Percentiles rank a stretch among this genome's conserved stretches.
Conservation (phyloP, 2,888 invertebrate species). For the Drosophila infuscata region DNA sequence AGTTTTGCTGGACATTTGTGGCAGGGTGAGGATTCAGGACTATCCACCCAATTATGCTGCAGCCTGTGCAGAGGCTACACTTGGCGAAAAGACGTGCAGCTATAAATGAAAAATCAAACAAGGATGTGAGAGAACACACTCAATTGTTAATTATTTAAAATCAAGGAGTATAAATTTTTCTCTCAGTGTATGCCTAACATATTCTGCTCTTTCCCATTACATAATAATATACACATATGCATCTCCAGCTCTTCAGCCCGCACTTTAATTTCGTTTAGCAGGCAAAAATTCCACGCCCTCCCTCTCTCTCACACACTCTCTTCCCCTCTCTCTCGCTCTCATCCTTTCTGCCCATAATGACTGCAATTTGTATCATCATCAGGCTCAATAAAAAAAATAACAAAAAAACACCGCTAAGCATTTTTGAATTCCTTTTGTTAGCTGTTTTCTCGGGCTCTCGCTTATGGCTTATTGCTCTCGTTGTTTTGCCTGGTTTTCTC, state of each 20-base stretch:
- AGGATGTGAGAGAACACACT: background rate
- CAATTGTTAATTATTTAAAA: accelerated
- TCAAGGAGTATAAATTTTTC: background rate
- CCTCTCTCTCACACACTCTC: background rate
- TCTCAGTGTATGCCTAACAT: constrained; percentile 24
- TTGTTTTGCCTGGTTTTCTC: constrained; percentile 43
- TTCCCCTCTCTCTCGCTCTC: background rate
- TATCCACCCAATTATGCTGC: constrained; percentile 13
- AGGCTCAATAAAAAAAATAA: constrained; percentile 42
- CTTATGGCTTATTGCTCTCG: constrained; percentile 4
- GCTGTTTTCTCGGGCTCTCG: constrained; percentile 9
- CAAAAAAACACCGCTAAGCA: constrained; percentile 64
- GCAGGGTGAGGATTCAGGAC: constrained; percentile 8
- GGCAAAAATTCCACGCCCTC: constrained; percentile 10
- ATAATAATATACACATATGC: constrained; percentile 22
- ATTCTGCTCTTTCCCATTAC: constrained; percentile 27
- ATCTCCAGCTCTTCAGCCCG: background rate
- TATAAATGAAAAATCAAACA: background rate
- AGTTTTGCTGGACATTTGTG: constrained; percentile 61
- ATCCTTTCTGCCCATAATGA: constrained; percentile 45
- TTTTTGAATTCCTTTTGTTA: constrained; percentile 59
- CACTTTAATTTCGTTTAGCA: constrained; percentile 34
- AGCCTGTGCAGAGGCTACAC: constrained; percentile 27
- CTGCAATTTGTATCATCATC: constrained; percentile 76
- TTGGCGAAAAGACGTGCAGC: constrained; percentile 6